Evolutionary conservation across 2,797 vertebrate species (phyloP).

Genomic region (Aselliscus stoliczkanus): DNA sequence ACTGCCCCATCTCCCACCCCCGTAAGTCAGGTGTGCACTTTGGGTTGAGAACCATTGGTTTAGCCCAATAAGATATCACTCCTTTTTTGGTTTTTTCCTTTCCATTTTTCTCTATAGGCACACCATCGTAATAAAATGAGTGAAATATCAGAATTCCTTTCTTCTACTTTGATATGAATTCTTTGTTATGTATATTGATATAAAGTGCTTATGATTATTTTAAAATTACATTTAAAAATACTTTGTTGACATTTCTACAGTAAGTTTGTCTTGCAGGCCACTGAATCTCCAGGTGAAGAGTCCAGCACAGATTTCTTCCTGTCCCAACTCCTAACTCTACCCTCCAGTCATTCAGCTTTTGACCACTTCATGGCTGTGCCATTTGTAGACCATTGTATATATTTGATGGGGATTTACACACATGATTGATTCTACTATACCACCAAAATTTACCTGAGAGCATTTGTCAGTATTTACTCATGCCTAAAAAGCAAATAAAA

Average conservation of each 20-base stretch:
- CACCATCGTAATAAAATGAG: not conserved
- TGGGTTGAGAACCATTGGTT: not conserved
- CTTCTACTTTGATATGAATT: not conserved
- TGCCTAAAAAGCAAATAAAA: not conserved
- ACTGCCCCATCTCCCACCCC: not conserved
- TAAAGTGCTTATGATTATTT: not conserved
- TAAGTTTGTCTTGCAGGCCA: not conserved
- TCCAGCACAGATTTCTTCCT: too few relatives aligned
- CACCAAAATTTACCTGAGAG: not conserved
- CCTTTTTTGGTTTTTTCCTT: not conserved
- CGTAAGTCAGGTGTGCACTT: not conserved
- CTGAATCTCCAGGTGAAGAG: not conserved
- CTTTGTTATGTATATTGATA: not conserved
- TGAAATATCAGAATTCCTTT: not conserved
- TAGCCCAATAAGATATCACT: not conserved
- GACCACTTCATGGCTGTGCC: not conserved
- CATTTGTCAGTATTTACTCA: not conserved
- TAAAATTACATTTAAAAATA: not conserved
- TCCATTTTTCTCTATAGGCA: not conserved
- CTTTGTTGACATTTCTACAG: not conserved
- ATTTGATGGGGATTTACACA: not conserved
- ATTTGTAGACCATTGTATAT: not conserved
- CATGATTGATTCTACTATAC: not conserved
- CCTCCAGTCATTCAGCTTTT: not conserved
- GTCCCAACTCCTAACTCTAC: too few relatives aligned